These are phyloP conservation scores for Caloenas nicobarica DNA, from an alignment of 2,113 vertebrate species.

Conservation along the genomic window DNA sequence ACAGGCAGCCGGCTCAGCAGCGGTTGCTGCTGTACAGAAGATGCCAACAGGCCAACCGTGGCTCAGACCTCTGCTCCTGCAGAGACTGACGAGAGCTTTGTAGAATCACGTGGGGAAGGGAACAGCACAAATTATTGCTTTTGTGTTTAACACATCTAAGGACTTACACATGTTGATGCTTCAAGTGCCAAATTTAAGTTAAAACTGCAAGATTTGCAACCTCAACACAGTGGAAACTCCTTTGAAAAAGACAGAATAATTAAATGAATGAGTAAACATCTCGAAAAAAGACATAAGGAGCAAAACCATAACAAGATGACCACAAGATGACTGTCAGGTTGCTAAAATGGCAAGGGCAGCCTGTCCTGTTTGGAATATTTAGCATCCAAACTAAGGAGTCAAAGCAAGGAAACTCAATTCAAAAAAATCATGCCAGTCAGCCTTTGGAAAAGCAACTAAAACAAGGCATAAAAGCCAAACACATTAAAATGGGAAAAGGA, in stretches of 20 bases:
- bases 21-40: neutral
- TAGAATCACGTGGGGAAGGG: neutral
- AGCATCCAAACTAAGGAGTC: neutral
- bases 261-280: neutral
- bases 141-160: neutral
- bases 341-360: neutral
- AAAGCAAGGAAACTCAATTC: neutral
- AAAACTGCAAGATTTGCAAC: neutral
- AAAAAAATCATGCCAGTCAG: neutral
- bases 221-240: neutral
- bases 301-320: neutral
- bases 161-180: neutral
- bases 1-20: neutral
- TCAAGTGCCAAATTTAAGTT: neutral
- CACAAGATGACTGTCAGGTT: neutral
- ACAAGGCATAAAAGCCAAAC: neutral
- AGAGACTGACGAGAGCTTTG: no score
- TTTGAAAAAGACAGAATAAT: neutral
- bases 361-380: neutral
- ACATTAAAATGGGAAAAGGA: neutral
- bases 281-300: neutral
- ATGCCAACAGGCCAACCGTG: fast-evolving
- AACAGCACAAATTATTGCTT: neutral
- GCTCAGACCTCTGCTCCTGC: neutral
- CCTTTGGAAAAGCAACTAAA: neutral